Base-by-base conservation (phyloP, 2,888 invertebrate genomes). In the Julus scandinavius region DNA sequence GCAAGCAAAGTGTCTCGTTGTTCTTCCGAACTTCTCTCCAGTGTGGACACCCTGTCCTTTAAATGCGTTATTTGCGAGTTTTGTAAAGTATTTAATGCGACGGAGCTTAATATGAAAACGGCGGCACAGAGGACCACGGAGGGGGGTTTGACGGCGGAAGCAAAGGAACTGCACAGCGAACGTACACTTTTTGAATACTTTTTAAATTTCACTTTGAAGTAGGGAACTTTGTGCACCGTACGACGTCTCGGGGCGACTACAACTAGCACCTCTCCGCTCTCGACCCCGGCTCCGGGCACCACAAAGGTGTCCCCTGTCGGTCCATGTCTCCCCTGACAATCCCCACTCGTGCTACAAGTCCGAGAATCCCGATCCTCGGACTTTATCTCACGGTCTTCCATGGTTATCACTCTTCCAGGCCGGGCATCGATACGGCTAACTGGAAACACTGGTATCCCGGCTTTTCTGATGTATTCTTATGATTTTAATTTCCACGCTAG, bases 71-170 rank as follows among this genome's bases (percentile, higher is more conserved):
- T 80, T 20, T 58, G 40, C 17, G 41, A 87, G 80, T 80, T 87
- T 80, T 87, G 87, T 87, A 87, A 87, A 49, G 49, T 80, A 11
- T 72, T 87, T 87, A 87, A 87, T 80, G 72, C 87, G 40, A 87
- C 41, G 40, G 38, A 72, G 20, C 38, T 29, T 20, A 87, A 83
- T 41, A 72, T 72, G 29, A 87, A 41, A 15, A 80, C 17, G 58
- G 58, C 58, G 15, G 87, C 87, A 41, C 63, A 87, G 40, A 87
- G 54, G 13, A 50, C 87, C 38, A 20, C 50, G 20, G 54, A 58
- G 20, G 29, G 58, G 58, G 86, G 20, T 11, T 41, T 86, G 86
- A 86, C 45, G 86, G 45, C 11, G 86, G 86, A 45, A 9, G 86
- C 41, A 13, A 20, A 45, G 11, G 45, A 45, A 41, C 11, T 15